A percentile compares a stretch with the other conserved stretches of the same genome.
Evolutionary conservation across 1,140 invertebrate genomes (phyloP).

Genomic region (Tyrophagus putrescentiae): DNA sequence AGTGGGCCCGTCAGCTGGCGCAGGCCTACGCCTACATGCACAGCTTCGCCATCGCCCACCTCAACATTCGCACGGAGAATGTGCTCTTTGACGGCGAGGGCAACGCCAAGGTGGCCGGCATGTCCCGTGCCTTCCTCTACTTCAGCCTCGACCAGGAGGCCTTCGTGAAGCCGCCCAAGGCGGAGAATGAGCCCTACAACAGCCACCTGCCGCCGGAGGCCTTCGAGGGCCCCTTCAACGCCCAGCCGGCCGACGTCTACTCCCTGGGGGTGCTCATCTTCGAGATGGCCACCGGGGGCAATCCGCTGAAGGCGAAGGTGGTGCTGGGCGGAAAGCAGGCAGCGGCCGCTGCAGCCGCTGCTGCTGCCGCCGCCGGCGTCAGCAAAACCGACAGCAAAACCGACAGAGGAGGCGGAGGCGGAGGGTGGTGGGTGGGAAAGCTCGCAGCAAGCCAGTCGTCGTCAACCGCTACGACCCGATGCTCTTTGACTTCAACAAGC

Average conservation of each 20-base stretch:
- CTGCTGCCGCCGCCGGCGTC: no score
- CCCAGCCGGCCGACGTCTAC: conserved; percentile 7
- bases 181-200: not conserved
- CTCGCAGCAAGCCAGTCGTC: no score
- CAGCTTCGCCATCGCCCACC: not conserved
- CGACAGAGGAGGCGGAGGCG: no score
- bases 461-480: no score
- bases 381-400: no score
- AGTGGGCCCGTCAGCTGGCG: not conserved
- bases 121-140: not conserved
- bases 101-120: not conserved
- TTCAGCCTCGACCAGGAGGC: conserved; percentile 6
- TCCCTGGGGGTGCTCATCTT: conserved; percentile 9
- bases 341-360: no score
- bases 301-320: conserved; percentile 13
- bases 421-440: no score
- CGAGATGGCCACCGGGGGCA: not conserved
- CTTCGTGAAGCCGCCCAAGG: not conserved
- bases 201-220: conserved; percentile 16
- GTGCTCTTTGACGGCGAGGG: not conserved
- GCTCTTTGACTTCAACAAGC: no score
- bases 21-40: conserved; percentile 4
- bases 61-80: conserved; percentile 3
- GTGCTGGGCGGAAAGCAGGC: no score
- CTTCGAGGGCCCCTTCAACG: not conserved